A percentile compares a stretch with the other conserved stretches of the same genome.
These are phyloP conservation scores for Netelia melanura DNA, from an alignment of 2,888 invertebrate species.

Conservation along the genomic window DNA sequence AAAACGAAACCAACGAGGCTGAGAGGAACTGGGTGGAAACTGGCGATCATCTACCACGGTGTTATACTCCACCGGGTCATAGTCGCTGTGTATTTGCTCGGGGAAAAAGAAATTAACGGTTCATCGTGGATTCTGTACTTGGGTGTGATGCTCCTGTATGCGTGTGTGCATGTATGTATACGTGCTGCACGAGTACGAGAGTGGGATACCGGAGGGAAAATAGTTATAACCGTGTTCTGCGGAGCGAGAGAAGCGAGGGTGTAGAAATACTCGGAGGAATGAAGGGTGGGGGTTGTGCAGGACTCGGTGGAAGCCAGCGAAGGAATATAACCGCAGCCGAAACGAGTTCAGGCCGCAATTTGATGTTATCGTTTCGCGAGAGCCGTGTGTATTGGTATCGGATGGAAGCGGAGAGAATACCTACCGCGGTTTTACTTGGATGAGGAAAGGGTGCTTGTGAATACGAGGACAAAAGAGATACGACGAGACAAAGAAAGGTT, in stretches of 20 bases:
- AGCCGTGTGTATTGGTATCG: conserved; percentile 27
- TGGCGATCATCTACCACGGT: conserved; percentile 47
- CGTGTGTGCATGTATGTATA: background rate
- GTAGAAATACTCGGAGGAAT: conserved; percentile 26
- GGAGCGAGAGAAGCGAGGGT: conserved; percentile 23
- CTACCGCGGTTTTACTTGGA: conserved; percentile 16
- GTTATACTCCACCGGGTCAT: conserved; percentile 38
- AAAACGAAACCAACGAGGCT: conserved; percentile 50
- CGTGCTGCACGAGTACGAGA: conserved; percentile 9
- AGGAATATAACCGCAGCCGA: conserved; percentile 57
- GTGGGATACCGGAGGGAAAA: conserved; percentile 47
- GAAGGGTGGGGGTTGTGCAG: conserved; percentile 6
- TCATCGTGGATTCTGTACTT: conserved; percentile 41
- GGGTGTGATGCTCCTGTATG: background rate
- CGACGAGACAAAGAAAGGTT: conserved; percentile 15
- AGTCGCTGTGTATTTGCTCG: conserved; percentile 54
- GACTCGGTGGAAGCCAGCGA: conserved; percentile 43
- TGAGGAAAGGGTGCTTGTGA: conserved; percentile 52
- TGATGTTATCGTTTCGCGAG: conserved; percentile 62
- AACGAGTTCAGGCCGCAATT: conserved; percentile 64
- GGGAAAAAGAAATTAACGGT: conserved; percentile 64
- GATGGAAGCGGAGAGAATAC: conserved; percentile 26
- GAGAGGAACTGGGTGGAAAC: conserved; percentile 43
- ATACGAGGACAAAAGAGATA: conserved; percentile 35
- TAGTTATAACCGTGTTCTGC: conserved; percentile 58